A percentile compares a stretch with the other conserved stretches of the same genome.
These are phyloP conservation scores for Cerceris ruficornis DNA, from an alignment of 2,888 invertebrate genomes.

Conservation along the genomic window DNA sequence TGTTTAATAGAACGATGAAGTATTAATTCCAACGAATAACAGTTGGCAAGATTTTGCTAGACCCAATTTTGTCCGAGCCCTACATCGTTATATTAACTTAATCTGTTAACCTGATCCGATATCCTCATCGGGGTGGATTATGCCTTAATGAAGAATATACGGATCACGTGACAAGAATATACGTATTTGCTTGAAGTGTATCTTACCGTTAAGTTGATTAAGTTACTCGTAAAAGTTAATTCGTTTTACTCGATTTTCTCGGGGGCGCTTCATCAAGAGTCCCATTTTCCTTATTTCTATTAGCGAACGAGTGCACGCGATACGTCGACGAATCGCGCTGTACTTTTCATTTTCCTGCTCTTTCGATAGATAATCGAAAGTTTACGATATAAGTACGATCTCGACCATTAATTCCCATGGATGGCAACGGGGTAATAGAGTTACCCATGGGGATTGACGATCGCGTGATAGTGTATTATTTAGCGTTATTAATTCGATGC, in stretches of 20 bases:
- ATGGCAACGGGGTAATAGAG: too few species aligned
- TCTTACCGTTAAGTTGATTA: conserved; percentile 10
- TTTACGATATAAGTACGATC: too few species aligned
- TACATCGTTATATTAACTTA: conserved; percentile 56
- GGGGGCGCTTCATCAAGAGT: neutral
- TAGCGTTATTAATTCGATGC: neutral
- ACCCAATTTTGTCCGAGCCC: conserved; percentile 31
- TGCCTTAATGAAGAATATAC: conserved; percentile 60
- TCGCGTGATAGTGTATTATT: neutral
- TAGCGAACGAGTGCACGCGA: neutral
- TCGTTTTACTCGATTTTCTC: neutral
- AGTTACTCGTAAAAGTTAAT: conserved; percentile 17
- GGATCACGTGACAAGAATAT: conserved; percentile 65
- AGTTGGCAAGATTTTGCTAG: conserved; percentile 41
- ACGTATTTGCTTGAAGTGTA: conserved; percentile 12
- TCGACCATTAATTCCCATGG: too few species aligned
- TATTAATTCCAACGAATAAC: neutral
- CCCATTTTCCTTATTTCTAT: conserved; percentile 3
- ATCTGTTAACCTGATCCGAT: conserved; percentile 71
- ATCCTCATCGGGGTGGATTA: conserved; percentile 51
- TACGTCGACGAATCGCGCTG: neutral
- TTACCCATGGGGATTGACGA: too few species aligned
- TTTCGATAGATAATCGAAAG: neutral
- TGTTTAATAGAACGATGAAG: neutral
- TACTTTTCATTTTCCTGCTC: neutral